Conservation (phyloP, 30 jellyfish, hydroid and myxozoan species). For the Aurelia aurita complex sp. Pacific region DNA sequence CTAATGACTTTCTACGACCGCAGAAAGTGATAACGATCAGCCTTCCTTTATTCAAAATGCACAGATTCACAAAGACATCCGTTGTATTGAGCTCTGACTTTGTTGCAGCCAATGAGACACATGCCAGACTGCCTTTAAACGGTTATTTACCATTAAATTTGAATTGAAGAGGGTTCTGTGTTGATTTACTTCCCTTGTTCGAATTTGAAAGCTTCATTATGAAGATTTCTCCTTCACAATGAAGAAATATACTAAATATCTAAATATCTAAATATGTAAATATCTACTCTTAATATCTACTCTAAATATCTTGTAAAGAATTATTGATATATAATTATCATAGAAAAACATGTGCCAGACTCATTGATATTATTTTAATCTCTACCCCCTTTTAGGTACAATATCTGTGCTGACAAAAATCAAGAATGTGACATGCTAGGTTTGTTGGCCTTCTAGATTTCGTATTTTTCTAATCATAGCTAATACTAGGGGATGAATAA, state of each 20-base stretch:
- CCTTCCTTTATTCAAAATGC: too few relatives aligned
- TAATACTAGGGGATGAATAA: neutral
- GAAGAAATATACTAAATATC: neutral
- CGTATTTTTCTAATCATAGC: neutral
- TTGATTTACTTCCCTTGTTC: too few relatives aligned
- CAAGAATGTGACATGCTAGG: conserved; percentile 98
- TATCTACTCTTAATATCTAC: neutral
- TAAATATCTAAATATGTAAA: neutral
- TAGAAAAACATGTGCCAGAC: too few relatives aligned
- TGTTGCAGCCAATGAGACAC: too few relatives aligned
- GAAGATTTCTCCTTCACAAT: neutral
- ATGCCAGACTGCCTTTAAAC: too few relatives aligned
- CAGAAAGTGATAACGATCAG: too few relatives aligned
- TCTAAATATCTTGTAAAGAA: neutral
- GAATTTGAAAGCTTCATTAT: neutral
- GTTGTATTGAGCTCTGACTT: too few relatives aligned
- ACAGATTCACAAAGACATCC: too few relatives aligned
- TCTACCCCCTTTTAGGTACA: conserved; percentile 64
- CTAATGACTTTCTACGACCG: too few relatives aligned
- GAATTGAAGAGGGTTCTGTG: too few relatives aligned
- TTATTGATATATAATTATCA: neutral
- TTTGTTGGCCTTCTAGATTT: conserved; percentile 3
- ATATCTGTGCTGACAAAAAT: conserved; percentile 97
- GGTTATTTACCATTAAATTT: too few relatives aligned
- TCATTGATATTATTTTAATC: too few relatives aligned